Percentiles rank a stretch among this genome's conserved stretches.
Conservation (phyloP, 2,797 vertebrate genomes). For the Squalus acanthias region DNA sequence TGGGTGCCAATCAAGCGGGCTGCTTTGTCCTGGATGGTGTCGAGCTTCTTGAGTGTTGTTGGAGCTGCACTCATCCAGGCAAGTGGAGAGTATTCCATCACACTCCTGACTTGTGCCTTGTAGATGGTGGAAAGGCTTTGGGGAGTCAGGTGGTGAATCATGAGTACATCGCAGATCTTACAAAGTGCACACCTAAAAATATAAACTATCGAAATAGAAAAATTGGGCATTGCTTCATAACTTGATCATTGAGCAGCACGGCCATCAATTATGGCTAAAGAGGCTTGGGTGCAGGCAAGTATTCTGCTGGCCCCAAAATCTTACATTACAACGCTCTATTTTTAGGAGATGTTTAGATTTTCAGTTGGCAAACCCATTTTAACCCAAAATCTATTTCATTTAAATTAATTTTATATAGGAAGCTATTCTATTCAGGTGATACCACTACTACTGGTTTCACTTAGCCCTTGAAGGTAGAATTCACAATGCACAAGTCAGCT, state of each 20-base stretch:
- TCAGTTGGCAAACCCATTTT: not conserved
- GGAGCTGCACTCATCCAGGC: too few relatives aligned
- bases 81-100: too few relatives aligned
- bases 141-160: not conserved
- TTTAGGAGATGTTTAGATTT: not conserved
- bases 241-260: not conserved
- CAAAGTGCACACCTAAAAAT: not conserved
- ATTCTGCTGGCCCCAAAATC: not conserved
- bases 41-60: too few relatives aligned
- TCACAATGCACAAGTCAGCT: conserved; percentile 12
- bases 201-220: not conserved
- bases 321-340: not conserved
- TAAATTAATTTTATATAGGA: not conserved
- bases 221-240: not conserved
- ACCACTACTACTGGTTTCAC: not conserved
- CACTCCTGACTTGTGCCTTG: too few relatives aligned
- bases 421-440: not conserved
- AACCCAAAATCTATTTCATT: conserved; percentile 15
- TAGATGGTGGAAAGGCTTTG: too few relatives aligned
- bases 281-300: not conserved
- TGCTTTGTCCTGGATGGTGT: too few relatives aligned
- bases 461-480: not conserved
- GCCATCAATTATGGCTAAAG: not conserved
- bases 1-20: too few relatives aligned
- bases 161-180: not conserved